Evolutionary conservation across 2,113 vertebrate species (phyloP).

Genomic region (Odontophorus gujanensis): DNA sequence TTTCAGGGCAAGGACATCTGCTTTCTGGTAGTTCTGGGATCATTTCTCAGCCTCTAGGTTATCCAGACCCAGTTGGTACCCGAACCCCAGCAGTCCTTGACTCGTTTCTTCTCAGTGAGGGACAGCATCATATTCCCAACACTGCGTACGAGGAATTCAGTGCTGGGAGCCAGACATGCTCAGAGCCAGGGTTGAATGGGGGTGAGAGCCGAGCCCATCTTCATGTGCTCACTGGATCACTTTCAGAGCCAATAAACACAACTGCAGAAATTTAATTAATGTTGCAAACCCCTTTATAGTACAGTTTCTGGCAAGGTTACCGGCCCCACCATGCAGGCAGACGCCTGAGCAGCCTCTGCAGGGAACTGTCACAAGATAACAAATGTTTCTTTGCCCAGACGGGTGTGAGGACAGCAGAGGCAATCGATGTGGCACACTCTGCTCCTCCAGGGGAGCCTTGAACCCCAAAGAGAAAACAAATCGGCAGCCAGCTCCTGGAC

Average conservation of each 20-base stretch:
- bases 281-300: conserved; percentile 4
- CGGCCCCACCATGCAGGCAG: neutral
- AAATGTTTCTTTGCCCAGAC: neutral
- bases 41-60: neutral
- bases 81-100: neutral
- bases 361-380: neutral
- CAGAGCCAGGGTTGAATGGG: neutral
- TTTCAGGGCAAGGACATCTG: neutral
- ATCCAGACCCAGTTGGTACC: neutral
- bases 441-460: neutral
- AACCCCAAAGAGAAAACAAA: neutral
- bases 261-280: conserved; percentile 35
- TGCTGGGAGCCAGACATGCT: neutral
- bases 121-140: neutral
- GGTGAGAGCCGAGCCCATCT: neutral
- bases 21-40: neutral
- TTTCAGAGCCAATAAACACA: conserved; percentile 2
- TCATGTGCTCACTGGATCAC: neutral
- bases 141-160: neutral
- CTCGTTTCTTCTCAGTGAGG: neutral
- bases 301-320: conserved; percentile 17
- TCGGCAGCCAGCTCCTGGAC: neutral
- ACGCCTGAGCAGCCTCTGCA: neutral
- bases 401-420: neutral
- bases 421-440: neutral